These are phyloP conservation scores for Menidia menidia DNA, from an alignment of 2,797 vertebrate genomes.

Conservation along the genomic window DNA sequence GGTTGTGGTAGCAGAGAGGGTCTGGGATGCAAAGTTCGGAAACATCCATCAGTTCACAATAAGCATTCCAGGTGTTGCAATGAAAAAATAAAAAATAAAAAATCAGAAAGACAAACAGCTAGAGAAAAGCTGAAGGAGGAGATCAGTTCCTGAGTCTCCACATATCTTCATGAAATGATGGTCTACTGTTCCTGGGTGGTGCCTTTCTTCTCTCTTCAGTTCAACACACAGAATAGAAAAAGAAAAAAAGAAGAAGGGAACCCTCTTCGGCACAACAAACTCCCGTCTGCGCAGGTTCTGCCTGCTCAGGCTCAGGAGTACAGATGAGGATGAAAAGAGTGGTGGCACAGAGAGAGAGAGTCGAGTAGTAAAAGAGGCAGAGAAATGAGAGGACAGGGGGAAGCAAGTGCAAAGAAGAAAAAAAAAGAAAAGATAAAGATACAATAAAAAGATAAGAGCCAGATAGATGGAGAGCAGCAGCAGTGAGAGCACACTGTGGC, in stretches of 20 bases:
- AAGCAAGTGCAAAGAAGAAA: constrained; percentile 15
- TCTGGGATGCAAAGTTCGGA: constrained; percentile 93
- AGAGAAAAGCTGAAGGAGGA: constrained; percentile 52
- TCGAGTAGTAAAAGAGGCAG: constrained; percentile 12
- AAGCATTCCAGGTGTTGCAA: constrained; percentile 87
- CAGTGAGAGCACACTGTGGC: constrained; percentile 65
- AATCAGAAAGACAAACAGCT: constrained; percentile 50
- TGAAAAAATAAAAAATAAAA: not conserved
- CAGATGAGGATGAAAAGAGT: constrained; percentile 24
- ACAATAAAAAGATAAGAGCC: constrained; percentile 46
- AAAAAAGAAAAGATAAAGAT: constrained; percentile 28
- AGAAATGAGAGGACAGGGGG: constrained; percentile 16
- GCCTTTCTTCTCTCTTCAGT: constrained; percentile 60
- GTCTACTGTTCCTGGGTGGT: constrained; percentile 66
- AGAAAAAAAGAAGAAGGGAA: constrained; percentile 33
- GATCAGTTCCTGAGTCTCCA: constrained; percentile 77
- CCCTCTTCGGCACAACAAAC: constrained; percentile 60
- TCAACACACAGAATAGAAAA: constrained; percentile 35
- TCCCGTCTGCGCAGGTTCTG: constrained; percentile 74
- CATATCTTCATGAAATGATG: constrained; percentile 70
- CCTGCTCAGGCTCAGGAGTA: constrained; percentile 47
- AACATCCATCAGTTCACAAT: constrained; percentile 93
- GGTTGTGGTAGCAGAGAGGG: constrained; percentile 93
- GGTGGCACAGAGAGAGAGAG: not conserved
- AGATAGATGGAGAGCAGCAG: constrained; percentile 65